These are phyloP conservation scores for Telenomus remus DNA, from an alignment of 1,140 invertebrate species.

Conservation along the genomic window DNA sequence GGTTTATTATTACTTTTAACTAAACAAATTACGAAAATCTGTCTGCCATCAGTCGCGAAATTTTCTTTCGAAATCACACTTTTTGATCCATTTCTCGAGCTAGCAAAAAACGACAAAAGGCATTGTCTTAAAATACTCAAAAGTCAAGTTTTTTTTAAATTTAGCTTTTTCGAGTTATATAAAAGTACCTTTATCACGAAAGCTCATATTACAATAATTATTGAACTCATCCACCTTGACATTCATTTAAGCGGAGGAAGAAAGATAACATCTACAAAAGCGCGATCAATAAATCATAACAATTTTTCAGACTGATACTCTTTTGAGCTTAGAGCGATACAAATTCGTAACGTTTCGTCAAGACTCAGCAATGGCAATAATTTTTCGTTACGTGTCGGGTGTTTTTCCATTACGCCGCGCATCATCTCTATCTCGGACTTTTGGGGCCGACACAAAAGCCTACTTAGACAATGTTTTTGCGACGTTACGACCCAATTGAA, in stretches of 20 bases:
- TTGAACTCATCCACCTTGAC: conserved; percentile 1
- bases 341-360: not conserved
- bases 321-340: not conserved
- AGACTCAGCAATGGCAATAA: no score
- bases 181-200: not conserved
- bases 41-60: no score
- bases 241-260: not conserved
- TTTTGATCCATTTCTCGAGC: no score
- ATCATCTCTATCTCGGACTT: not conserved
- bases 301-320: not conserved
- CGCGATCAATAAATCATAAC: not conserved
- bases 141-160: no score
- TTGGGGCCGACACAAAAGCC: not conserved
- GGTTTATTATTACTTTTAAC: no score
- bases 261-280: not conserved
- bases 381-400: no score
- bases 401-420: no score
- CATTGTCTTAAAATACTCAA: no score
- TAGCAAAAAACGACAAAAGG: no score
- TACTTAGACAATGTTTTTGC: conserved; percentile 13
- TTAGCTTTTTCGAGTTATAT: not conserved
- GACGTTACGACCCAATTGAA: conserved; percentile 34
- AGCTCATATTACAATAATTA: not conserved
- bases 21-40: no score
- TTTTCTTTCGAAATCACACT: no score